phyloP scores from a whole-genome alignment of 2,113 vertebrate species.

The human (Homo sapiens) region DNA sequence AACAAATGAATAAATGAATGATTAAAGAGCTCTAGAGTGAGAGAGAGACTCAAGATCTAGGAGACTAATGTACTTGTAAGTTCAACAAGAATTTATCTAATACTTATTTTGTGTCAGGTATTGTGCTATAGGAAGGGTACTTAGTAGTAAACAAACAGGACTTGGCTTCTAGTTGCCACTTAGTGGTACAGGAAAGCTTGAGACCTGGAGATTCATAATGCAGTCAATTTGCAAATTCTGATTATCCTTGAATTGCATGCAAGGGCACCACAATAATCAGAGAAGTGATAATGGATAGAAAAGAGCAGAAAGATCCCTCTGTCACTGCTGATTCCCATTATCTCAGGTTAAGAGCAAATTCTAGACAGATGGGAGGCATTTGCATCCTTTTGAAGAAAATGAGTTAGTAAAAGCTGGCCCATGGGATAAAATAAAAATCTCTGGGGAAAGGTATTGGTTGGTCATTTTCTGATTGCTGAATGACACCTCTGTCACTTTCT shows the following conservation, averaged over 20 bases:
- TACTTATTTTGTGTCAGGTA: neutral
- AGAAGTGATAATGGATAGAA: constrained; percentile 63
- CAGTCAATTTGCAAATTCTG: constrained; percentile 45
- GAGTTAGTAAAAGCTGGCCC: constrained; percentile 37
- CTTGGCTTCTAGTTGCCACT: neutral
- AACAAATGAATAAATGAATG: constrained; percentile 55
- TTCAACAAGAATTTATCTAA: neutral
- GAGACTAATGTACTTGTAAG: constrained; percentile 18
- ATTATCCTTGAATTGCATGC: constrained; percentile 71
- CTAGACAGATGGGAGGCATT: constrained; percentile 52
- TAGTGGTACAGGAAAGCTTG: neutral
- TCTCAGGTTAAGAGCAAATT: constrained; percentile 63
- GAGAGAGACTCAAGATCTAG: neutral
- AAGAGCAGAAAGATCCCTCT: constrained; percentile 43
- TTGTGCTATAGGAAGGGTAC: neutral
- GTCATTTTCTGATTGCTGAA: constrained; percentile 57
- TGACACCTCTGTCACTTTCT: constrained; percentile 2
- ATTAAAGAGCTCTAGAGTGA: neutral
- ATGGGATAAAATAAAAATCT: constrained; percentile 48
- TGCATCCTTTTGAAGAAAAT: constrained; percentile 67
- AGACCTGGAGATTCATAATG: constrained; percentile 39
- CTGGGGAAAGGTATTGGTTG: neutral
- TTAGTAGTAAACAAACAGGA: neutral
- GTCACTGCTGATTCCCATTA: constrained; percentile 55
- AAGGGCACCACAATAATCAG: constrained; percentile 72